Evolutionary conservation across 2,113 vertebrate species (phyloP).

Genomic region (Anseranas semipalmata): DNA sequence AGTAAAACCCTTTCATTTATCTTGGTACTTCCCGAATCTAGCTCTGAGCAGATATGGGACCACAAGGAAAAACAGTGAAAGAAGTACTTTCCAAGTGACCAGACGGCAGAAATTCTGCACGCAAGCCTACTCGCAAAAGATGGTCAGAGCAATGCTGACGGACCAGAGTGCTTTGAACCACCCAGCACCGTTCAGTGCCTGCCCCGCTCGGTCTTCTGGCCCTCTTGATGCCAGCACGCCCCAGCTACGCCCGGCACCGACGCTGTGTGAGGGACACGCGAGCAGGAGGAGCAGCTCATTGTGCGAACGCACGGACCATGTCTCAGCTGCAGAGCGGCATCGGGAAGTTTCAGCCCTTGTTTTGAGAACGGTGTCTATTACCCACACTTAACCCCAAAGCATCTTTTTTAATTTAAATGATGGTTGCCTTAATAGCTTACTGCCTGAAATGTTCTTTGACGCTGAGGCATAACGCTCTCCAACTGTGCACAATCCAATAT

Average conservation of each 20-base stretch:
- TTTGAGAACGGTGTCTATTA: constrained; percentile 13
- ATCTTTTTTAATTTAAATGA: constrained; percentile 36
- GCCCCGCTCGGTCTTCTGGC: not conserved
- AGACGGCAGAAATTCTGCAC: not conserved
- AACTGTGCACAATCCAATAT: constrained; percentile 30
- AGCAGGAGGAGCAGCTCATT: not conserved
- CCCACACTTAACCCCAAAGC: not conserved
- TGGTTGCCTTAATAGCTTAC: constrained; percentile 37
- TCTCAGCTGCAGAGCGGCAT: not conserved
- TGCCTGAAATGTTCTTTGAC: constrained; percentile 34
- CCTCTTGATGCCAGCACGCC: not conserved
- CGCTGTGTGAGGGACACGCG: not conserved
- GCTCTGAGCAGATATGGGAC: constrained; percentile 5
- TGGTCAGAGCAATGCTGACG: fast-evolving
- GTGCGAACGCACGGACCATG: not conserved
- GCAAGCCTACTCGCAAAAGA: not conserved
- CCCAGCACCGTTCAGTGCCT: fast-evolving
- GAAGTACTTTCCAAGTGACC: not conserved
- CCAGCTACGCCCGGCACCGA: not conserved
- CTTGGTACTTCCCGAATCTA: constrained; percentile 33
- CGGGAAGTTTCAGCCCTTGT: not conserved
- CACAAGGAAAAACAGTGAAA: not conserved
- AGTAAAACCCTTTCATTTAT: constrained; percentile 45
- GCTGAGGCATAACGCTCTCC: constrained; percentile 33
- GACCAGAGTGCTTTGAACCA: not conserved